Evolutionary conservation across 2,888 invertebrate genomes (phyloP).

Genomic region (Eupithecia subfuscata): DNA sequence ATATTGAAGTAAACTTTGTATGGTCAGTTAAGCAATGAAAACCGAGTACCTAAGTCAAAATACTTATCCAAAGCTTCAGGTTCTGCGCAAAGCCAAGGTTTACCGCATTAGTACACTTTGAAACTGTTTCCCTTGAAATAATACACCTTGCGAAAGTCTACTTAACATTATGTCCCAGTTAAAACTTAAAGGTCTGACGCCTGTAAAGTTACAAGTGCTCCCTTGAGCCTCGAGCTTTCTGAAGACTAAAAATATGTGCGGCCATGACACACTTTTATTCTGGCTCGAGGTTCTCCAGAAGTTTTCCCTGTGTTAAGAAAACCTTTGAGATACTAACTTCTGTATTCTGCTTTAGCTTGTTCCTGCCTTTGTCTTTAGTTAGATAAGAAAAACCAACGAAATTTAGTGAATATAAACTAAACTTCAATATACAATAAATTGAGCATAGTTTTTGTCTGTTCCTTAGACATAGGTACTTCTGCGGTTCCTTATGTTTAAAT

Average conservation of each 20-base stretch:
- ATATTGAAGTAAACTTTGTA: not conserved
- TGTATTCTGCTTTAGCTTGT: not conserved
- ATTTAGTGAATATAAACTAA: not conserved
- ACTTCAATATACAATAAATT: not conserved
- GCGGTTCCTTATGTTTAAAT: not conserved
- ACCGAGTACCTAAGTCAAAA: not conserved
- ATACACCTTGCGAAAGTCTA: constrained; percentile 12
- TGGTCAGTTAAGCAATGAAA: not conserved
- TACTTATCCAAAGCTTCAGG: not conserved
- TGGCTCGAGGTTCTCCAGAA: constrained; percentile 6
- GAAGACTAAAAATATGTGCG: constrained; percentile 21
- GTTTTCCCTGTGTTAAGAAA: constrained; percentile 7
- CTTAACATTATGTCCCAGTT: constrained; percentile 16
- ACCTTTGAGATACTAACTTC: constrained; percentile 1
- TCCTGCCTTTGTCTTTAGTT: not conserved
- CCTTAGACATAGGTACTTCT: not conserved
- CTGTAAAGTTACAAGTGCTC: constrained; percentile 17
- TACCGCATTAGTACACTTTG: constrained; percentile 12
- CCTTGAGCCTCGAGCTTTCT: constrained; percentile 18
- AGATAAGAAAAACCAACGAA: not conserved
- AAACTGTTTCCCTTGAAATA: constrained; percentile 9
- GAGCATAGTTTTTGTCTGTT: not conserved
- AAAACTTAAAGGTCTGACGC: constrained; percentile 17
- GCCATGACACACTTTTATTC: constrained; percentile 25
- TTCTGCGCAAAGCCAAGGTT: constrained; percentile 2